Base-by-base conservation (phyloP, 2,888 invertebrate genomes). In the Odontothrips loti region DNA sequence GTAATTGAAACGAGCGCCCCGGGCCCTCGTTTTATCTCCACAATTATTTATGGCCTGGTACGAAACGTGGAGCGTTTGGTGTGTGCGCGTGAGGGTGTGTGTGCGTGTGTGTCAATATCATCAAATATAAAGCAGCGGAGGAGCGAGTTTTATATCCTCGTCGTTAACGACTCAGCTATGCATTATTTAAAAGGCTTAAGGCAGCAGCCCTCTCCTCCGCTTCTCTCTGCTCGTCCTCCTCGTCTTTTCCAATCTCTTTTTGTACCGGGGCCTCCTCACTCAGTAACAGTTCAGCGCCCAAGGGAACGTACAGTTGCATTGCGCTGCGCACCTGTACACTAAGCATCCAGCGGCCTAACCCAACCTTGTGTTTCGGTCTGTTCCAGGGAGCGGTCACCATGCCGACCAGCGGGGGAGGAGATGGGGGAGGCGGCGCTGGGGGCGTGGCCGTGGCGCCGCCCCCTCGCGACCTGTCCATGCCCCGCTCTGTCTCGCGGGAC, bases 151-250 rank as follows among this genome's bases (percentile, higher is more conserved):
- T 75, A 75, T 75, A 75, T 27, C 68, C 68, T 75, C 23, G 68
- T 75, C 68, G n/a, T 75, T 75, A 75, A 75, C 68, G 68, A 75
- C 68, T 23, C 10, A 17, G 68, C 68, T 27, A 75, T 75, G 68
- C 68, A 75, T 75, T 27, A 75, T 75, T 75, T 75, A 75, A 68
- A 75, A 27, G 68, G 68, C 68, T 27, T 20, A 58, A 80, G 34
- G 84, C 84, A 43, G 86, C 85, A 10, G 86, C 85, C 78, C 85
- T n/a, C n/a, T n/a, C 86, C 81, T 85, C 87, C 83, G 87, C 87
- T 78, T 86, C 86, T 48, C 86, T 86, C 81, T 43, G 34, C 34
- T 43, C 34, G 34, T 43, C 34, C 81, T 43, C 3, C 34, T 43
- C 34, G 34, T 43, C 34, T 43, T 43, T 43, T 43, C 34, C 34